These are phyloP conservation scores for Sesamia inferens DNA, from an alignment of 2,888 invertebrate species.

Conservation along the genomic window DNA sequence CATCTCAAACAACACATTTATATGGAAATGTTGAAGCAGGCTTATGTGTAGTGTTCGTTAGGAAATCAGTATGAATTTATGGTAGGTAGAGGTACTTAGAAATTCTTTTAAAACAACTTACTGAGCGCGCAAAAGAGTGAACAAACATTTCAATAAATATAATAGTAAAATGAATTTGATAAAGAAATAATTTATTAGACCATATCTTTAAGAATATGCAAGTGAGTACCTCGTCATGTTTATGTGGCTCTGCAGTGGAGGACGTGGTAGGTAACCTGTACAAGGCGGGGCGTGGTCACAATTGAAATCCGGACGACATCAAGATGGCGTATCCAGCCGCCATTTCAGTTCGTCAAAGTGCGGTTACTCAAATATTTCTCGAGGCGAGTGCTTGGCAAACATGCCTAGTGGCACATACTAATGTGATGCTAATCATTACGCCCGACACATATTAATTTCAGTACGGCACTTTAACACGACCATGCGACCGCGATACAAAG, in stretches of 20 bases:
- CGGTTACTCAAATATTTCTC: conserved; percentile 84
- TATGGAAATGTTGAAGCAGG: conserved; percentile 74
- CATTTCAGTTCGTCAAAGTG: conserved; percentile 73
- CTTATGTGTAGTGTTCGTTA: conserved; percentile 34
- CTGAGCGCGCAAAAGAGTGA: background rate
- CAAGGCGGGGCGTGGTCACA: conserved; percentile 51
- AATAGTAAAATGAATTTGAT: background rate
- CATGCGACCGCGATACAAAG: conserved; percentile 71
- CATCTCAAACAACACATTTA: conserved; percentile 73
- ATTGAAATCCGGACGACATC: conserved; percentile 59
- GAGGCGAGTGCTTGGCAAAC: conserved; percentile 80
- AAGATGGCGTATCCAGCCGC: conserved; percentile 65
- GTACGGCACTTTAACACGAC: conserved; percentile 82
- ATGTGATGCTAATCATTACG: conserved; percentile 87
- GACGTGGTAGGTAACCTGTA: conserved; percentile 38
- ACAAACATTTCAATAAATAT: background rate
- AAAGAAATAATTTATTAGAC: background rate
- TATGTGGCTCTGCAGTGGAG: conserved; percentile 19
- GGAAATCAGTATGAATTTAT: conserved; percentile 31
- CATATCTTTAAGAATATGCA: background rate
- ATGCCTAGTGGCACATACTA: conserved; percentile 83
- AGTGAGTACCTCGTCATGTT: background rate
- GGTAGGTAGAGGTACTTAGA: background rate
- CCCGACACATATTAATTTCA: conserved; percentile 86
- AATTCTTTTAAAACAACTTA: background rate